Percentiles rank a stretch among this genome's conserved stretches.
These are phyloP conservation scores for Cavia porcellus DNA, from an alignment of 2,113 vertebrate genomes.

Conservation along the genomic window DNA sequence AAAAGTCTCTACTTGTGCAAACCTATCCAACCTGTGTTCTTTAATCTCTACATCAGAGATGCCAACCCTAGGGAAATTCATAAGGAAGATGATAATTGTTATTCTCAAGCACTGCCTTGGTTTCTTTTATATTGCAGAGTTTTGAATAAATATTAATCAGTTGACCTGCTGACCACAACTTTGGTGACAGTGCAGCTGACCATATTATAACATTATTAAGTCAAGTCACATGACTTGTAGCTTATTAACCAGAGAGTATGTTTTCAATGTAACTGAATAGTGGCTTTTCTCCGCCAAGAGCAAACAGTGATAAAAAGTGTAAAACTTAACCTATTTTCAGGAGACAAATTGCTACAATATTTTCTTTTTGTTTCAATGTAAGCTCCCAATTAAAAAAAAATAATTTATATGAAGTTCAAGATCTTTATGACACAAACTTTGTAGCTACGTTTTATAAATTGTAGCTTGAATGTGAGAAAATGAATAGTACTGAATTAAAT, in stretches of 20 bases:
- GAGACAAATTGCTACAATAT: neutral
- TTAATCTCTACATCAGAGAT: neutral
- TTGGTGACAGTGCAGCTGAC: neutral
- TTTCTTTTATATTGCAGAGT: neutral
- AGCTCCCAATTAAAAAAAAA: neutral
- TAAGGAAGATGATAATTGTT: neutral
- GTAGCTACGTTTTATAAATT: constrained; percentile 17
- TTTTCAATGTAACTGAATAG: neutral
- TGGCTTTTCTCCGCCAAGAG: accelerated
- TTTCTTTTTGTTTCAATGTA: neutral
- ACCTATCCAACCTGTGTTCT: neutral
- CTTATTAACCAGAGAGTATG: neutral
- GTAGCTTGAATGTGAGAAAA: neutral
- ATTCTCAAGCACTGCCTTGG: constrained; percentile 14
- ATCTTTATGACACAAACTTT: neutral
- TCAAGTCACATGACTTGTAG: neutral
- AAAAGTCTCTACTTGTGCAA: neutral
- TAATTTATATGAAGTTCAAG: neutral
- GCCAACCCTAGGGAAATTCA: neutral
- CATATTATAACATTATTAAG: neutral
- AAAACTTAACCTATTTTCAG: neutral
- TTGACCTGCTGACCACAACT: neutral
- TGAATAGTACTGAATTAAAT: neutral
- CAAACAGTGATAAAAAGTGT: neutral
- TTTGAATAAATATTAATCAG: constrained; percentile 17